Evolutionary conservation across 1,140 invertebrate species (phyloP), one percentile per base, ranked within the genome.

Genomic region (Drosophila watanabei): DNA sequence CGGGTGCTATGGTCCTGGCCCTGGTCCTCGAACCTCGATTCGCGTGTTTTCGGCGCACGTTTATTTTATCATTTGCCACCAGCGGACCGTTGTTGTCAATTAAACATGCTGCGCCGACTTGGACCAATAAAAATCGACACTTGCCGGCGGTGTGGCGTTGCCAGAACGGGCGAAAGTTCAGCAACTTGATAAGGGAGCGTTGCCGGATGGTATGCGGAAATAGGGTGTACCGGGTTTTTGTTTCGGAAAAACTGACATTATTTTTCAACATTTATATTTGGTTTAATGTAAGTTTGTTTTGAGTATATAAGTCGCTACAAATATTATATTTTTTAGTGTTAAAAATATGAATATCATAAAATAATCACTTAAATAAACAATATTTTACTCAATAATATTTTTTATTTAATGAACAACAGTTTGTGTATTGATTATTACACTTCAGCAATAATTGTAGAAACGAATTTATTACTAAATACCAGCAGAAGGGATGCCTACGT

Each of bases 1-100:
- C 13, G 52, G 20, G 9, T 35, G 28, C 43, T 58, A 24, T 41
- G 10, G 37, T 37, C 41, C 9, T 30, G 49, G 52, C 28, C 43
- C 60, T 30, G 59, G 28, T 35, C 39, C 46, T 66, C 24, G 35
- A 51, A 56, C 49, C 52, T 60, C 48, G 58, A 16, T 20, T 45
- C 11, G 11, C 18, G 56, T 62, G 84, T 51, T 33, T 65, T 72
- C 30, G 41, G 60, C 14, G 46, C 56, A 54, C 68, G 80, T 88
- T 88, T 88, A 84, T 85, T 73, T 88, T 49, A 88, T 88, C 62
- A 73, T 79, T 88, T 65, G 77, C 48, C 68, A 43, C 46, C 18
- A 24, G 62, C 41, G 57, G 56, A 10, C 28, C 14, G 48, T 70
- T 83, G 64, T 83, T 88, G 62, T 73, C 72, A 87, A 77, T 83